Base-by-base conservation (phyloP, 2,888 invertebrate species). In the Chrysolina americana region DNA sequence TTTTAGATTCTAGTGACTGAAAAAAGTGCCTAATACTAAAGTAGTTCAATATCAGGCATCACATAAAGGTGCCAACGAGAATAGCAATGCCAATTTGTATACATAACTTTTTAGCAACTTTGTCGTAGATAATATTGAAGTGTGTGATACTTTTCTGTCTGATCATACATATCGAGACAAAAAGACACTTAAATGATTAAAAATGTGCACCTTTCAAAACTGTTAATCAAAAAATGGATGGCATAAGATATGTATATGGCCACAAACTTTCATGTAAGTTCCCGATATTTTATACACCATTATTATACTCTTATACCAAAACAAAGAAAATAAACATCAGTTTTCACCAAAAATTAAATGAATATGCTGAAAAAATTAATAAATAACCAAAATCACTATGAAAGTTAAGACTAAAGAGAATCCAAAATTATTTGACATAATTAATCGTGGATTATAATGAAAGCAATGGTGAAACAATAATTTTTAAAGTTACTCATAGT, bases 301-400 rank as follows among this genome's bases (percentile, higher is more conserved):
- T 41, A 9, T 41, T 41, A 41, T 41, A 41, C 41, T 11, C 6
- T 6, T 53, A 53, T 17, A 53, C 8, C 53, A 53, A 53, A 53
- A 53, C n/a, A 53, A 53, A 53, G 19, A 53, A 53, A 53, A 17
- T 53, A 10, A 53, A 53, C 53, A 10, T 53, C 53, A 53, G 53
- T 53, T 41, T 41, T 11, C 41, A 41, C 41, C 41, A 9, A 9
- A 41, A 41, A 41, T 41, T 11, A 41, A 41, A 41, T 41, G 41
- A 41, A 41, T 11, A 41, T 6, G 41, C 41, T 41, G 41, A 11
- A 11, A 41, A 41, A 11, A 41, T 6, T 9, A 41, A 41, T 41
- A 41, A 41, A 41, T 9, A 41, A 41, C 11, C 41, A 6, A 41
- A 41, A 41, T 41, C 11, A 41, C 11, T 9, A 6, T 41, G 41